phyloP scores from a whole-genome alignment of 1,140 invertebrate species.

The Argopecten irradians region DNA sequence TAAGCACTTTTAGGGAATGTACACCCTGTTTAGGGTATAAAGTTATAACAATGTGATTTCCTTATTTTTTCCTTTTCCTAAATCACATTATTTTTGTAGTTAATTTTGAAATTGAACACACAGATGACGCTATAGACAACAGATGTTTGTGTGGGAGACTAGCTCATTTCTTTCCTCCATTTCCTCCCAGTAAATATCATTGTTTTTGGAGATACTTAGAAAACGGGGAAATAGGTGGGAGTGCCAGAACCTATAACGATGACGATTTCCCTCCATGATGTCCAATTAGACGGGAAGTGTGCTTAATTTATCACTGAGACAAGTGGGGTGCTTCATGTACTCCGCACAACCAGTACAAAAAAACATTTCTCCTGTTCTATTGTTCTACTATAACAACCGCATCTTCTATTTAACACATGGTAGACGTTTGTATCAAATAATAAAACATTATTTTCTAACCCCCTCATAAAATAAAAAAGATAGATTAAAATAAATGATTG shows the following conservation, averaged over 20 bases:
- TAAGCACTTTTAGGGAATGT: neutral
- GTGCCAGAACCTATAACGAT: neutral
- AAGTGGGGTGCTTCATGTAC: neutral
- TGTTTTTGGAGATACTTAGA: neutral
- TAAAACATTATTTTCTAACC: no score
- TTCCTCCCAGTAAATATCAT: neutral
- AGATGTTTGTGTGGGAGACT: no score
- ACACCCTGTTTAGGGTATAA: neutral
- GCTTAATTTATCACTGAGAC: neutral
- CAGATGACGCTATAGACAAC: neutral
- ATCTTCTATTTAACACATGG: no score
- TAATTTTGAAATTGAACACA: neutral
- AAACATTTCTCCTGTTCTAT: no score
- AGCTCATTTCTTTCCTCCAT: no score
- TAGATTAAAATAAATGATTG: no score
- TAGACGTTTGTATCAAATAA: no score
- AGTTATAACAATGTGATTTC: neutral
- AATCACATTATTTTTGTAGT: neutral
- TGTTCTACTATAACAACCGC: no score
- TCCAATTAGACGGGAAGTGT: neutral
- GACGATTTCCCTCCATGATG: neutral
- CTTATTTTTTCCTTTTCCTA: neutral
- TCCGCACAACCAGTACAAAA: neutral
- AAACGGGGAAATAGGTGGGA: neutral
- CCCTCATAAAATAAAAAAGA: no score